Evolutionary conservation across 2,113 vertebrate species (phyloP).

Genomic region (Uria aalge): DNA sequence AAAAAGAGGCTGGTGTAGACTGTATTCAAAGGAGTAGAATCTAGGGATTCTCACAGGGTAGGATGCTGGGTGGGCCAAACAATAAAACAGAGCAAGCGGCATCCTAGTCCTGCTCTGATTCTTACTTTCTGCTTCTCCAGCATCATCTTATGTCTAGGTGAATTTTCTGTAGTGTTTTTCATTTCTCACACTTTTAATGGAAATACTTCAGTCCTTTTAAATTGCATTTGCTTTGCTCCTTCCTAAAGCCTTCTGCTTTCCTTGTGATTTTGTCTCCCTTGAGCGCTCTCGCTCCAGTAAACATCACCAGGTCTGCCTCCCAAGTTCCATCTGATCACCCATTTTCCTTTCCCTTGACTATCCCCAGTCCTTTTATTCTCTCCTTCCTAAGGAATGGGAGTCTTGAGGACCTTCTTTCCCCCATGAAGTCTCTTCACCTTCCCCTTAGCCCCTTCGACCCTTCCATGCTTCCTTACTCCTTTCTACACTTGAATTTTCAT

Average conservation of each 20-base stretch:
- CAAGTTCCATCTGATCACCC: not conserved
- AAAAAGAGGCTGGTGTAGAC: not conserved
- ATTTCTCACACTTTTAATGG: not conserved
- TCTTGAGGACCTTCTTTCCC: not conserved
- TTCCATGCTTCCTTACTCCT: not conserved
- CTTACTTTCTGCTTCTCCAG: not conserved
- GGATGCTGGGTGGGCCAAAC: not conserved
- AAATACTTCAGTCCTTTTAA: not conserved
- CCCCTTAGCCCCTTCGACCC: not conserved
- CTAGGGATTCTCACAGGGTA: not conserved
- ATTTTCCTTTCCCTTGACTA: not conserved
- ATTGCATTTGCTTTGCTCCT: not conserved
- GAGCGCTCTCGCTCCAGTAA: not conserved
- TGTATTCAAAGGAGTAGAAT: not conserved
- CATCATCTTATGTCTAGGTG: not conserved
- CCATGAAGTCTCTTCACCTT: not conserved
- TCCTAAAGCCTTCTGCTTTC: not conserved
- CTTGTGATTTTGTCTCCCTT: not conserved
- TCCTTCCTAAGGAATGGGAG: not conserved
- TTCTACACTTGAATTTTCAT: not conserved
- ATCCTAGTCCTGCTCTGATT: not conserved
- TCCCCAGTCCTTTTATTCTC: not conserved
- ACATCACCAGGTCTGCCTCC: not conserved
- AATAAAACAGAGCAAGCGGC: not conserved
- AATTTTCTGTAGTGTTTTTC: not conserved